Conservation (phyloP, 2,888 invertebrate genomes). For the Netelia melanura region DNA sequence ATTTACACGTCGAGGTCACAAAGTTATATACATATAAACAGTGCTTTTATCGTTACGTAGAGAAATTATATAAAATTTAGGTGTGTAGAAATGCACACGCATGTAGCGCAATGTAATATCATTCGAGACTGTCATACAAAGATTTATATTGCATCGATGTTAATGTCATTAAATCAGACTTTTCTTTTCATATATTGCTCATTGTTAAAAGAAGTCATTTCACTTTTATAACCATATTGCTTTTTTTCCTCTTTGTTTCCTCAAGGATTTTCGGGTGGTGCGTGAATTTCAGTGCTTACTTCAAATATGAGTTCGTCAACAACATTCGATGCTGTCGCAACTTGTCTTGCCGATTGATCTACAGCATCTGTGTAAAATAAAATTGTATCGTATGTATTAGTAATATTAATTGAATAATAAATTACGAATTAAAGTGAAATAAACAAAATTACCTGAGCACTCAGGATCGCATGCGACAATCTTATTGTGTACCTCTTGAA, state of each 20-base stretch:
- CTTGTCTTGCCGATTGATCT: conserved; percentile 73
- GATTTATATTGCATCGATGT: conserved; percentile 48
- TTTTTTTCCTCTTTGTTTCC: not conserved
- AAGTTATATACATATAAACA: not conserved
- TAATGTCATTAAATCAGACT: conserved; percentile 65
- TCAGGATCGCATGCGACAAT: conserved; percentile 77
- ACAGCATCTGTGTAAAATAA: conserved; percentile 73
- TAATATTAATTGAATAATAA: not conserved
- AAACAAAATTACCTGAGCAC: conserved; percentile 77
- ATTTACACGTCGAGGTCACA: conserved; percentile 46
- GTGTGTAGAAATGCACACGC: not conserved
- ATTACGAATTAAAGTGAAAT: not conserved
- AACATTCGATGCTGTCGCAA: conserved; percentile 75
- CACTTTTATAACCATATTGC: not conserved
- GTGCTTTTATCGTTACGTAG: not conserved
- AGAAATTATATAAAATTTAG: not conserved
- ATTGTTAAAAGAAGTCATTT: not conserved
- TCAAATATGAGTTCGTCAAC: conserved; percentile 78
- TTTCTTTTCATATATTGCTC: conserved; percentile 44
- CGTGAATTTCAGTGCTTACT: conserved; percentile 76
- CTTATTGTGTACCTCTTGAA: conserved; percentile 77
- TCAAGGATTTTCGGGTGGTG: not conserved
- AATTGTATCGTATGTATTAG: not conserved
- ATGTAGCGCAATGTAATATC: not conserved
- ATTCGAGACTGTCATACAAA: conserved; percentile 4